phyloP scores from a whole-genome alignment of 2,797 vertebrate species.

The Chelonia mydas region DNA sequence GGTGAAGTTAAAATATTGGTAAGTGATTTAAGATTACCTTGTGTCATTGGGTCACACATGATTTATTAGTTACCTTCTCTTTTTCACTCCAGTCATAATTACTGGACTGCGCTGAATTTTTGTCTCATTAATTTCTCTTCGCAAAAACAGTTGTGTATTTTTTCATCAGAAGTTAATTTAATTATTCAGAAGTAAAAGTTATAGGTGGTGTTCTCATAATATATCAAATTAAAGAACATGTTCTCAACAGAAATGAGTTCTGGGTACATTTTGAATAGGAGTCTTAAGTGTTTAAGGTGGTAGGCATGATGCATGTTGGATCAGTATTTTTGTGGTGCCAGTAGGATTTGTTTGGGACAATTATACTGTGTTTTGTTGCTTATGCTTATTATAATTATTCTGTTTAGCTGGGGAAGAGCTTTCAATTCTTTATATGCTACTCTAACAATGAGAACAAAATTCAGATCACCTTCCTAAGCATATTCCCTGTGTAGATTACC shows the following conservation, averaged over 20 bases:
- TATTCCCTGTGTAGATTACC: background rate
- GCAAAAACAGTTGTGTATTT: background rate
- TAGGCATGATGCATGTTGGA: background rate
- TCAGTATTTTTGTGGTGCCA: background rate
- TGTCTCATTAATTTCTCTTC: background rate
- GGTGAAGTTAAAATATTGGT: constrained; percentile 99
- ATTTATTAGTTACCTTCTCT: background rate
- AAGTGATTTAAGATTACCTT: constrained; percentile 74
- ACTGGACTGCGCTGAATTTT: background rate
- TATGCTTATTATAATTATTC: background rate
- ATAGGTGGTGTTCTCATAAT: background rate
- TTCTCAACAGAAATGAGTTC: background rate
- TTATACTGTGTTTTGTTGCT: background rate
- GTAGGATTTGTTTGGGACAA: background rate
- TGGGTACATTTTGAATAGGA: background rate
- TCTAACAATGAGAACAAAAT: background rate
- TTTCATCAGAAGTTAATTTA: no score
- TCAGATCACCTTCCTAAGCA: background rate
- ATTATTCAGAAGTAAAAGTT: background rate
- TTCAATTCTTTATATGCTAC: background rate
- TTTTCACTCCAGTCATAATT: background rate
- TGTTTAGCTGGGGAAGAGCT: background rate
- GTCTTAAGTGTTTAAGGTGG: background rate
- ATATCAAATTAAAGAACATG: background rate
- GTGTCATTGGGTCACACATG: background rate